These are phyloP conservation scores for Asarcornis scutulata DNA, from an alignment of 2,113 vertebrate genomes.

Conservation along the genomic window DNA sequence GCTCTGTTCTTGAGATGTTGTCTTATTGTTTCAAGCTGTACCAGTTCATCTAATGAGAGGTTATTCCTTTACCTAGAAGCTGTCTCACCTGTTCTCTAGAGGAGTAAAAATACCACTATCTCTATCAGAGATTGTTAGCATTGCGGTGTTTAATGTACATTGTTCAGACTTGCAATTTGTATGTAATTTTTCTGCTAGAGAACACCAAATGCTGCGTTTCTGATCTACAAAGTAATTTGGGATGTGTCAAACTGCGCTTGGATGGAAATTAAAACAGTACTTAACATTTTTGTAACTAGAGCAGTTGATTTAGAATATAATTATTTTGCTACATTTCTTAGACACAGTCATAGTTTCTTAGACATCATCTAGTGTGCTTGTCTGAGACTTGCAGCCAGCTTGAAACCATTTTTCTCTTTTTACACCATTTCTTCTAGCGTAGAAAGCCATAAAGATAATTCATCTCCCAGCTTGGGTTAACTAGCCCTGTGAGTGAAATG, in stretches of 20 bases:
- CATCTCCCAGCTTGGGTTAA: neutral
- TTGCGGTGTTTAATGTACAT: accelerated
- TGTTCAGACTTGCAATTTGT: neutral
- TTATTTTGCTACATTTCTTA: neutral
- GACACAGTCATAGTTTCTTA: no score
- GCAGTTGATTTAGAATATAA: neutral
- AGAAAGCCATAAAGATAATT: neutral
- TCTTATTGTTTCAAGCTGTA: neutral
- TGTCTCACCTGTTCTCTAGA: neutral
- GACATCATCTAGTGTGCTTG: neutral
- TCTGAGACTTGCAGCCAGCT: neutral
- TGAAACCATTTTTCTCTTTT: neutral
- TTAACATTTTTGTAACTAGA: neutral
- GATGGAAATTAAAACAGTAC: neutral
- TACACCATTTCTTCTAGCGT: neutral
- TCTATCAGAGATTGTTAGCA: neutral
- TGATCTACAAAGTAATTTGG: neutral
- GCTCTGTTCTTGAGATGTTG: neutral
- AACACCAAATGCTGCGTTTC: neutral
- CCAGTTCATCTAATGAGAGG: neutral
- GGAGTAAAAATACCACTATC: neutral
- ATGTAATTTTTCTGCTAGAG: neutral
- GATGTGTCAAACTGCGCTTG: neutral
- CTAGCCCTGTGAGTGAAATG: neutral
- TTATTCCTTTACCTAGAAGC: neutral